These are phyloP conservation scores for Drosophila stalkeri DNA, from an alignment of 2,888 invertebrate genomes.

Conservation along the genomic window DNA sequence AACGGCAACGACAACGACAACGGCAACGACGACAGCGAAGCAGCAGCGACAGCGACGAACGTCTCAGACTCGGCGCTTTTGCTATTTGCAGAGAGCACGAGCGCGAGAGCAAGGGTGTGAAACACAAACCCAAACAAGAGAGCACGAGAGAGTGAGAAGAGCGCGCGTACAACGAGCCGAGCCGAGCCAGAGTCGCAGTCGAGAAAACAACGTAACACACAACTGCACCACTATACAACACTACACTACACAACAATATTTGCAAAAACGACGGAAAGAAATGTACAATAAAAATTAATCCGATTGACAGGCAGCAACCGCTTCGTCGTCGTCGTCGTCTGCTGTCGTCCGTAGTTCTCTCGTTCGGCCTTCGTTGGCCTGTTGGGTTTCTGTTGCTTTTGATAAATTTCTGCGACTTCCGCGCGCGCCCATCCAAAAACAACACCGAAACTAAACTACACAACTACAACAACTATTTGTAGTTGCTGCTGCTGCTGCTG, in stretches of 20 bases:
- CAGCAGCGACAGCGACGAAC: conserved; percentile 42
- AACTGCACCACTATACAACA: conserved; percentile 50
- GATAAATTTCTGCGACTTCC: conserved; percentile 73
- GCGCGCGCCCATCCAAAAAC: conserved; percentile 73
- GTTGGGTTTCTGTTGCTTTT: conserved; percentile 53
- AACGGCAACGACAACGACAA: conserved; percentile 37
- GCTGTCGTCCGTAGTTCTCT: conserved; percentile 37
- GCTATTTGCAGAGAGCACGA: conserved; percentile 56
- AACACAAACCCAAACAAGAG: conserved; percentile 22
- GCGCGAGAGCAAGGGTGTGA: conserved; percentile 41
- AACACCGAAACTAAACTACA: conserved; percentile 73
- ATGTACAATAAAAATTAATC: conserved; percentile 75
- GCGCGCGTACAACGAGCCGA: conserved; percentile 28
- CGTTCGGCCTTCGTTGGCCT: conserved; percentile 51
- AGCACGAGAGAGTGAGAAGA: conserved; percentile 23
- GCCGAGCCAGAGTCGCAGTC: conserved; percentile 28
- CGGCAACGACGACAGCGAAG: conserved; percentile 35
- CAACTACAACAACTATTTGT: conserved; percentile 73
- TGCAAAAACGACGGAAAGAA: conserved; percentile 63
- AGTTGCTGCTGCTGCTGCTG: conserved; percentile 63
- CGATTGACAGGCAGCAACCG: conserved; percentile 68
- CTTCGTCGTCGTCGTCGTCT: conserved; percentile 68
- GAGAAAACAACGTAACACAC: conserved; percentile 39
- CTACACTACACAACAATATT: conserved; percentile 51
- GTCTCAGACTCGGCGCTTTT: conserved; percentile 57